phyloP scores from a whole-genome alignment of 1,140 invertebrate genomes.

The Drosophila serrata region DNA sequence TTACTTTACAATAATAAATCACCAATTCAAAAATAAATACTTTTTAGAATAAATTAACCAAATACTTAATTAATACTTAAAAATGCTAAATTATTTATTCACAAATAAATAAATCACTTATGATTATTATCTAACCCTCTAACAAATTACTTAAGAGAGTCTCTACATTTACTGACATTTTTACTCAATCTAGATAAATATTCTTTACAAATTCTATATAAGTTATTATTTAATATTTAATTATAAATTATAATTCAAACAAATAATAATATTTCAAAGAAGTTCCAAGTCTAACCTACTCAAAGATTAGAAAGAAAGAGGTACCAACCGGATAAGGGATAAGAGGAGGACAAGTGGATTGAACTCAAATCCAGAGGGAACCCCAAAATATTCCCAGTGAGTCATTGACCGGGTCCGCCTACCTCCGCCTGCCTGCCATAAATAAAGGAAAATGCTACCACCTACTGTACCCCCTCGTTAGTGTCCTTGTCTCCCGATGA shows the following conservation, averaged over 20 bases:
- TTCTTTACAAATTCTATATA: neutral
- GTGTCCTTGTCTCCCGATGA: conserved; percentile 25
- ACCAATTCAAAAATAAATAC: too few relatives aligned
- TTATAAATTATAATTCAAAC: too few relatives aligned
- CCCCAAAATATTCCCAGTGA: conserved; percentile 52
- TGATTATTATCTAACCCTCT: too few relatives aligned
- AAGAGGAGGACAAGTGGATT: conserved; percentile 7
- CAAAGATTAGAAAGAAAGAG: neutral
- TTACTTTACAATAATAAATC: too few relatives aligned
- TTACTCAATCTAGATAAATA: too few relatives aligned
- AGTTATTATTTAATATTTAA: too few relatives aligned
- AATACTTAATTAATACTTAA: too few relatives aligned
- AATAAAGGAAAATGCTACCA: conserved; percentile 47
- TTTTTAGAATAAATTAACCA: too few relatives aligned
- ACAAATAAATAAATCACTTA: too few relatives aligned
- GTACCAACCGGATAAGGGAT: conserved; percentile 6
- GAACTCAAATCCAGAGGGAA: conserved; percentile 10
- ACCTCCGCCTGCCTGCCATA: conserved; percentile 18
- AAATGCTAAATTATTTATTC: too few relatives aligned
- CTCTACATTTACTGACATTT: too few relatives aligned
- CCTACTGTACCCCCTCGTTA: neutral
- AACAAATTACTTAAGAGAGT: too few relatives aligned
- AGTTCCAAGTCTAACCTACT: neutral
- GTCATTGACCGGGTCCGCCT: conserved; percentile 52
- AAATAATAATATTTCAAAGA: neutral